phyloP scores from a whole-genome alignment of 1,140 invertebrate genomes.

The Drosophila orena region DNA sequence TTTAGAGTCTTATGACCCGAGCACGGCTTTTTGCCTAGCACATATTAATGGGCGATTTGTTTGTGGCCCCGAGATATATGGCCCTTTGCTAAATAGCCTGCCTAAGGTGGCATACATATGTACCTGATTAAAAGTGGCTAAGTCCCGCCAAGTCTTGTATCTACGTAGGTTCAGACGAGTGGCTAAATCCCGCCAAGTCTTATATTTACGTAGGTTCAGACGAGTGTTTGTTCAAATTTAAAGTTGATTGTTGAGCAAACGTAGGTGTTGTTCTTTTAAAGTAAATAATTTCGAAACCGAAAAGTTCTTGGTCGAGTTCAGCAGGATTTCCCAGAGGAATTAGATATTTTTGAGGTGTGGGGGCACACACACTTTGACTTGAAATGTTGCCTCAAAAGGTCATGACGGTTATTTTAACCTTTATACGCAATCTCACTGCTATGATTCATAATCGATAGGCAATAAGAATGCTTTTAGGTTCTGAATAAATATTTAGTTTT shows the following conservation, averaged over 20 bases:
- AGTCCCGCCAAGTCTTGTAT: neutral
- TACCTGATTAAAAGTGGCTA: neutral
- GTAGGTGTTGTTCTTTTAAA: neutral
- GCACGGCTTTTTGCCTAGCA: slow-evolving; percentile 22
- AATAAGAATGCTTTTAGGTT: too few species aligned
- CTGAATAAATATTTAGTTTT: too few species aligned
- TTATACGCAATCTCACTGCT: too few species aligned
- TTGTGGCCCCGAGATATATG: slow-evolving; percentile 13
- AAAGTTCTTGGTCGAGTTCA: too few species aligned
- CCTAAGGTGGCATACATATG: neutral
- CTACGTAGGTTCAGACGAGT: neutral
- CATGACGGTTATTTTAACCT: too few species aligned
- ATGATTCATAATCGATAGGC: too few species aligned
- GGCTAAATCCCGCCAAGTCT: neutral
- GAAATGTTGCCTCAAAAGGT: too few species aligned
- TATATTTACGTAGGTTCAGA: neutral
- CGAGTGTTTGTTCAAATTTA: neutral
- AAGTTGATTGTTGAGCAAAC: neutral
- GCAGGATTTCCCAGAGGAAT: too few species aligned
- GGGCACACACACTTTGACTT: too few species aligned
- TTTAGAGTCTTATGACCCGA: slow-evolving; percentile 9
- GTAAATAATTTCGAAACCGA: neutral
- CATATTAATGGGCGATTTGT: slow-evolving; percentile 59
- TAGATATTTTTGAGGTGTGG: too few species aligned
- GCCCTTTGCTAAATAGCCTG: neutral